Conservation (phyloP, 1,140 invertebrate genomes). For the Centruroides vittatus region DNA sequence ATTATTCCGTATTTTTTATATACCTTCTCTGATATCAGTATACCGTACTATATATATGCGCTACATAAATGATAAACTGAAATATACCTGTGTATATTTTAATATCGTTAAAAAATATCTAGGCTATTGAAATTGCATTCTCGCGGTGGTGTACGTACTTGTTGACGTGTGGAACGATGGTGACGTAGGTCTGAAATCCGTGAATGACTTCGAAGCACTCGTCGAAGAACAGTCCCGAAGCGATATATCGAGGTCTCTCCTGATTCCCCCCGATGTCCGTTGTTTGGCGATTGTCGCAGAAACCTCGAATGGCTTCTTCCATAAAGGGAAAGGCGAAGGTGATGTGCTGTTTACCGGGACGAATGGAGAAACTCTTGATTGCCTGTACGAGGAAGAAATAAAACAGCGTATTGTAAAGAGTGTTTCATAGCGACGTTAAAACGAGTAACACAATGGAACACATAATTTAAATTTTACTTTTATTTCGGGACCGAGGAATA, state of each 20-base stretch:
- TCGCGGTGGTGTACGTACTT: slow-evolving; percentile 9
- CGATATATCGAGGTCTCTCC: background rate
- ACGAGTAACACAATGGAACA: background rate
- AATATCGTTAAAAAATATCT: too few species aligned
- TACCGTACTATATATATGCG: too few species aligned
- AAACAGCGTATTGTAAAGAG: background rate
- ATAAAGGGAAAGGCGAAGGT: slow-evolving; percentile 22
- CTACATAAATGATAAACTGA: too few species aligned
- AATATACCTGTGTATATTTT: too few species aligned
- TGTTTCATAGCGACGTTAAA: too few species aligned
- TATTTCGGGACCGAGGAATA: too few species aligned
- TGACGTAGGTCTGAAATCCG: slow-evolving; percentile 20
- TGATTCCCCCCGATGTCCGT: background rate
- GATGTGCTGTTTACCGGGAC: slow-evolving; percentile 18
- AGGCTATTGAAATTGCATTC: too few species aligned
- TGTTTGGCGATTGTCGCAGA: slow-evolving; percentile 5
- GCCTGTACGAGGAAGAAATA: slow-evolving; percentile 8
- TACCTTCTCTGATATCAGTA: too few species aligned
- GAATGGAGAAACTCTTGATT: slow-evolving; percentile 21
- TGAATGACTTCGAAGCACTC: slow-evolving; percentile 19
- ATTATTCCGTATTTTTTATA: too few species aligned
- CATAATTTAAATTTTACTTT: background rate
- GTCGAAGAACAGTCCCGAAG: slow-evolving; percentile 18
- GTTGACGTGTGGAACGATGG: slow-evolving; percentile 15
- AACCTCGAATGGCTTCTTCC: slow-evolving; percentile 17